Base-by-base conservation (phyloP, 2,113 vertebrate genomes). In the Dunckerocampus dactyliophorus region DNA sequence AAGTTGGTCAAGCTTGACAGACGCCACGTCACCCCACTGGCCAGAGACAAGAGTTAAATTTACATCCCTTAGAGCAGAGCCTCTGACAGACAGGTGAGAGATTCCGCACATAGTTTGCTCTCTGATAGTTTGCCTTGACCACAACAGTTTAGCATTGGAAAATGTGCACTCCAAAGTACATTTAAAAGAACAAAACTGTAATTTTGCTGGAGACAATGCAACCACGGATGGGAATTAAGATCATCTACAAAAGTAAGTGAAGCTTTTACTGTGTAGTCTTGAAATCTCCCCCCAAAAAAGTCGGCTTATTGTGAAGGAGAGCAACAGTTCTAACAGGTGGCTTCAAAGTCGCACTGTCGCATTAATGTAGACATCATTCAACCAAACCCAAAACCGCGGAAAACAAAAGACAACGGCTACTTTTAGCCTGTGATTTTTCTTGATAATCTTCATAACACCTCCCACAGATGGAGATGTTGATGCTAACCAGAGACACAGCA, bases 101-200 rank as follows among this genome's bases (percentile, higher is more conserved):
- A 90, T 88, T 87, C 86, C 83, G 73, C 52, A 62, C 79, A 77
- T 66, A 67, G 57, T 66, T 79, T 63, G 34, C 62, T 71, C 65
- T 77, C 78, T 75, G 54, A 43, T 14, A 14, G 13, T 13, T 43
- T 43, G 39, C 11, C 39, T 14, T 43, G 39, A 43, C 13, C 11
- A 7, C 9, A 1, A 37, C 37, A 39, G 37, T 39, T 39, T 39
- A 39, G 37, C 11, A 12, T 39, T 39, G 10, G 37, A 43, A 43
- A 43, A 43, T 43, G 31, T 8, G 31, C 31, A 34, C 31, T 5
- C 31, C 14, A 43, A 14, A 11, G 10, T 39, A 39, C 9, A 39
- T 39, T 39, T 39, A 48, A 19, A 48, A n/a, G 46, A 47, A 7
- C 4, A 17, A 47, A 47, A n/a, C 46, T n/a, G 17, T 47, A 6